Percentiles rank a stretch among this genome's conserved stretches.
phyloP scores from a whole-genome alignment of 2,888 invertebrate genomes.

The Dione juno region DNA sequence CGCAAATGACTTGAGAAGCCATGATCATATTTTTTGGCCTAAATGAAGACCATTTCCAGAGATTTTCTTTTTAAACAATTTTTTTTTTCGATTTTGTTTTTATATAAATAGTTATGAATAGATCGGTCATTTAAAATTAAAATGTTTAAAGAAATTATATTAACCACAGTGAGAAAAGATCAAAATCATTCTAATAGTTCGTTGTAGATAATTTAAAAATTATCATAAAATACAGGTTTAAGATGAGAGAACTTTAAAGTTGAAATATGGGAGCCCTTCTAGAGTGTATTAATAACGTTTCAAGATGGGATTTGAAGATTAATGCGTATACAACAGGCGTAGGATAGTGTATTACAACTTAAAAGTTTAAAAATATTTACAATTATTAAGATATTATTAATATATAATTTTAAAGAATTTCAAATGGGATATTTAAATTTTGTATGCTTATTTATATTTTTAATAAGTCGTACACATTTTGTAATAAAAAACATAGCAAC shows the following conservation, averaged over 20 bases:
- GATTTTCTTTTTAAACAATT: neutral
- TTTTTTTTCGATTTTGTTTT: neutral
- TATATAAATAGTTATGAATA: neutral
- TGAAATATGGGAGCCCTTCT: conserved; percentile 16
- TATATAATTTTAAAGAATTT: too few species aligned
- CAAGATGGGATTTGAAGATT: neutral
- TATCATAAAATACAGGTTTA: conserved; percentile 11
- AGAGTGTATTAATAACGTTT: neutral
- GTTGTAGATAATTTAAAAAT: neutral
- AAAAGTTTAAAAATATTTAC: too few species aligned
- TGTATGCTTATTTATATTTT: too few species aligned
- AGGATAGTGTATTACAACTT: neutral
- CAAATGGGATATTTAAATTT: too few species aligned
- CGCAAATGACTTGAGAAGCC: conserved; percentile 3
- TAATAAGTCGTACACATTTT: too few species aligned
- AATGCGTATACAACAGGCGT: neutral
- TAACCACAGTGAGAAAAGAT: neutral
- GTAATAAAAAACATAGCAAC: too few species aligned
- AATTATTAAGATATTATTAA: too few species aligned
- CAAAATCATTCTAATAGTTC: neutral
- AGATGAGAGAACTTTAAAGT: neutral
- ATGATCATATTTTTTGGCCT: conserved; percentile 6
- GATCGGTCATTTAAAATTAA: neutral
- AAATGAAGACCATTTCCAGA: neutral
- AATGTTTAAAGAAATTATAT: neutral